Evolutionary conservation across 1,140 invertebrate genomes (phyloP).

Genomic region (Trichonephila clavata): DNA sequence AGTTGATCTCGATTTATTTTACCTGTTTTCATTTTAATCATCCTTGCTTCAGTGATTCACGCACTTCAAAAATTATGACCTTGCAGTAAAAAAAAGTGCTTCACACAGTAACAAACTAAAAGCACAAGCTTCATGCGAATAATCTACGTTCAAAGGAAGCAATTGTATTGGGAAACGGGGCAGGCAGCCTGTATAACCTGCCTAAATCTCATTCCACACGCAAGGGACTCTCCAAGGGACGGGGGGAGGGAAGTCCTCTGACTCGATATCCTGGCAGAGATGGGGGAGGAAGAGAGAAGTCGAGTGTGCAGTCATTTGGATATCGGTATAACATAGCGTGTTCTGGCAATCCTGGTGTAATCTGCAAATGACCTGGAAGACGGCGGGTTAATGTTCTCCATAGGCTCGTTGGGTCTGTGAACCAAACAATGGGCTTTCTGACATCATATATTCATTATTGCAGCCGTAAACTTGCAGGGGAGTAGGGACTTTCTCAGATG

Average conservation of each 20-base stretch:
- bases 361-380: constrained; percentile 75
- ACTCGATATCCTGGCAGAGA: background rate
- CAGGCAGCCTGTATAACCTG: constrained; percentile 7
- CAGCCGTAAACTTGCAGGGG: constrained; percentile 27
- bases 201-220: constrained; percentile 21
- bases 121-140: background rate
- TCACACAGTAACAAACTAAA: background rate
- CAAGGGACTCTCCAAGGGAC: constrained; percentile 13
- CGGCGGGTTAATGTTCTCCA: constrained; percentile 71
- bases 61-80: constrained; percentile 45
- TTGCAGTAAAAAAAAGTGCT: background rate
- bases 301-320: constrained; percentile 61
- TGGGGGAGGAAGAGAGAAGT: constrained; percentile 4
- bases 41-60: constrained; percentile 38
- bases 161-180: constrained; percentile 18
- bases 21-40: constrained; percentile 57
- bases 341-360: constrained; percentile 56
- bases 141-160: constrained; percentile 54
- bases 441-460: constrained; percentile 76
- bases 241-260: constrained; percentile 5
- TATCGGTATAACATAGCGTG: constrained; percentile 46
- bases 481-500: background rate
- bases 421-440: constrained; percentile 57
- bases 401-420: constrained; percentile 63
- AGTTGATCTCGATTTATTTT: constrained; percentile 44